Conservation (phyloP, 1,140 invertebrate genomes). For the Battus philenor region DNA sequence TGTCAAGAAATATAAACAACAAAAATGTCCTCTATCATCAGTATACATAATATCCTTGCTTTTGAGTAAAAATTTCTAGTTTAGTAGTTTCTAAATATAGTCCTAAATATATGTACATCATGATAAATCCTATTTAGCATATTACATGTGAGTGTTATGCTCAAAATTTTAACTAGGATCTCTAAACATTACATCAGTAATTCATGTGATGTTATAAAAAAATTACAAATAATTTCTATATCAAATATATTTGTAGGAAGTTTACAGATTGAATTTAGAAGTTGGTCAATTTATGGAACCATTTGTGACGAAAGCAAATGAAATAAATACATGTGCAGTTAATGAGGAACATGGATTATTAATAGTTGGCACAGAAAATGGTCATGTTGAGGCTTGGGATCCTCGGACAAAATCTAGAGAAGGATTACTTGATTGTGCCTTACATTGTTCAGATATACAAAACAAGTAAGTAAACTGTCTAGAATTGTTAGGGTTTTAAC, state of each 20-base stretch:
- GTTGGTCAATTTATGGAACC: constrained; percentile 95
- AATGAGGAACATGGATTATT: constrained; percentile 94
- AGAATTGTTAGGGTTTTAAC: background rate
- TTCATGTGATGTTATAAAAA: no score
- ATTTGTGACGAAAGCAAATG: constrained; percentile 83
- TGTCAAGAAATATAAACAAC: no score
- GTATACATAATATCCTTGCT: no score
- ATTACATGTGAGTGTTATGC: no score
- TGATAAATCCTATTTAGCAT: no score
- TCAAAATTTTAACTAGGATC: no score
- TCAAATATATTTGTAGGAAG: constrained; percentile 82
- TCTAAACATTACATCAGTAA: no score
- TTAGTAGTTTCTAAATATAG: no score
- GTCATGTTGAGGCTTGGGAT: constrained; percentile 97
- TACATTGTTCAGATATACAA: constrained; percentile 75
- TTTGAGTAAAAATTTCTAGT: no score
- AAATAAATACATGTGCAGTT: constrained; percentile 91
- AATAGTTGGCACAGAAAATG: constrained; percentile 92
- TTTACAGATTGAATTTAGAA: constrained; percentile 97
- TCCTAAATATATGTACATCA: no score
- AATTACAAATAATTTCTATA: no score
- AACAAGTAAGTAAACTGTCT: constrained; percentile 39
- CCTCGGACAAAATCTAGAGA: constrained; percentile 86
- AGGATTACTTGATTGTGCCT: constrained; percentile 90
- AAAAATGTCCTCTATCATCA: no score